A percentile compares a stretch with the other conserved stretches of the same genome.
phyloP scores from a whole-genome alignment of 2,113 vertebrate species.

The Anguilla japonica region DNA sequence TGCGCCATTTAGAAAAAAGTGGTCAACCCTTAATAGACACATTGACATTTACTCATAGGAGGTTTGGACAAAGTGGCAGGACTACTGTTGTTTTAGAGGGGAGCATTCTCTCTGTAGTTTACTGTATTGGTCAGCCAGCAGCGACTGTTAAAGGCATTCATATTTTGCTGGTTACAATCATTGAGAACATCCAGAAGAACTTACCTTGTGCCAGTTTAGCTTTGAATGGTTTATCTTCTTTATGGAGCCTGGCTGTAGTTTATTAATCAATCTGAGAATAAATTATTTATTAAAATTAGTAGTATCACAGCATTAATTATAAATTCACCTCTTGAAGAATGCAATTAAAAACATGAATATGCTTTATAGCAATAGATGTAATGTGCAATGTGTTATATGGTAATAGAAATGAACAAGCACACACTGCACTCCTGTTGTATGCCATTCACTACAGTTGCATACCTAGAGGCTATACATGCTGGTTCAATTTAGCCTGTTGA shows the following conservation, averaged over 20 bases:
- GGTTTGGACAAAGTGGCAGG: neutral
- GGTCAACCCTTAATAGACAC: neutral
- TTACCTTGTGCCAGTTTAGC: constrained; percentile 89
- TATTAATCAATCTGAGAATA: constrained; percentile 76
- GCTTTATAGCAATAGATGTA: too few species aligned
- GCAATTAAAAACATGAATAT: too few species aligned
- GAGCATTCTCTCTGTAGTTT: neutral
- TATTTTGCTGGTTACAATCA: neutral
- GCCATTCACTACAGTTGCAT: neutral
- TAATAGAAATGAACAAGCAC: too few species aligned
- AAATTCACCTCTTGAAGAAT: too few species aligned
- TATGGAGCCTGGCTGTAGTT: constrained; percentile 81
- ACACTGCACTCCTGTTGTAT: neutral
- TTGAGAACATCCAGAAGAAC: constrained; percentile 6
- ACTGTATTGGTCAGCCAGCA: neutral
- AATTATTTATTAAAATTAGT: neutral
- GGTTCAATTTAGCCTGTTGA: too few species aligned
- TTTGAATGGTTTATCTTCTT: constrained; percentile 85
- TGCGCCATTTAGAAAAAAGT: neutral
- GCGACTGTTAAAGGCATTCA: neutral
- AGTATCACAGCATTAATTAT: neutral
- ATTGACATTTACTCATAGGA: neutral
- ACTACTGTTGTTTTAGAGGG: neutral
- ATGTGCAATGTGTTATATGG: too few species aligned
- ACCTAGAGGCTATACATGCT: too few species aligned